Evolutionary conservation across 2,797 vertebrate genomes (phyloP).

Genomic region (Xenops minutus): DNA sequence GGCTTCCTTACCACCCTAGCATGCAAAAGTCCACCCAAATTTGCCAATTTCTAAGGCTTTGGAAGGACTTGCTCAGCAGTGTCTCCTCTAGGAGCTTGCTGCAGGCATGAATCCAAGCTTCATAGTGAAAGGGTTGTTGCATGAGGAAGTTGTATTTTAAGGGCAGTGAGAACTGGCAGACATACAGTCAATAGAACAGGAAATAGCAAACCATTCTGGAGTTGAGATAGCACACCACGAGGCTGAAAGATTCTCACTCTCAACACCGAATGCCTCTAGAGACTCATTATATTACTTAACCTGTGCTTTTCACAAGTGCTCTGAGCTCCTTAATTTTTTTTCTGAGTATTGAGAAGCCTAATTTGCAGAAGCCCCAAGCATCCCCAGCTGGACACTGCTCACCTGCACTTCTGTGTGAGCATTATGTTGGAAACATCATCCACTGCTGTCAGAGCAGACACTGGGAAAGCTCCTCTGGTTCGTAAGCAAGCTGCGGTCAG

Average conservation of each 20-base stretch:
- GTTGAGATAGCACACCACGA: neutral
- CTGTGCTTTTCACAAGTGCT: neutral
- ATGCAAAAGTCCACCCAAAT: neutral
- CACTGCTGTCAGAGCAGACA: rapidly evolving
- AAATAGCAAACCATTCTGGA: neutral
- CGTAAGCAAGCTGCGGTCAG: neutral
- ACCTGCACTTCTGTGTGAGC: neutral
- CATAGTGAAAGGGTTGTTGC: neutral
- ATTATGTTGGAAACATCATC: neutral
- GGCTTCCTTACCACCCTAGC: neutral
- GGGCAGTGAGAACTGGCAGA: neutral
- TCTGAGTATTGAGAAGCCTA: rapidly evolving
- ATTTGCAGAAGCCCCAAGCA: neutral
- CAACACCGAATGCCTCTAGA: neutral
- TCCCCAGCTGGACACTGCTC: neutral
- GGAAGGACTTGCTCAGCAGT: neutral
- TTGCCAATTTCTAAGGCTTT: neutral
- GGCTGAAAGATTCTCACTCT: neutral
- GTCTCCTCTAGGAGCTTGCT: neutral
- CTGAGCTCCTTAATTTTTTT: neutral
- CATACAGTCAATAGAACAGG: neutral
- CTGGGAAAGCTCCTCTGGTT: neutral
- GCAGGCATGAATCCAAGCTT: neutral
- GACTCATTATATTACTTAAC: neutral
- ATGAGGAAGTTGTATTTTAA: neutral